These are phyloP conservation scores for Phaenicophaeus curvirostris DNA, from an alignment of 2,797 vertebrate genomes.

Conservation along the genomic window DNA sequence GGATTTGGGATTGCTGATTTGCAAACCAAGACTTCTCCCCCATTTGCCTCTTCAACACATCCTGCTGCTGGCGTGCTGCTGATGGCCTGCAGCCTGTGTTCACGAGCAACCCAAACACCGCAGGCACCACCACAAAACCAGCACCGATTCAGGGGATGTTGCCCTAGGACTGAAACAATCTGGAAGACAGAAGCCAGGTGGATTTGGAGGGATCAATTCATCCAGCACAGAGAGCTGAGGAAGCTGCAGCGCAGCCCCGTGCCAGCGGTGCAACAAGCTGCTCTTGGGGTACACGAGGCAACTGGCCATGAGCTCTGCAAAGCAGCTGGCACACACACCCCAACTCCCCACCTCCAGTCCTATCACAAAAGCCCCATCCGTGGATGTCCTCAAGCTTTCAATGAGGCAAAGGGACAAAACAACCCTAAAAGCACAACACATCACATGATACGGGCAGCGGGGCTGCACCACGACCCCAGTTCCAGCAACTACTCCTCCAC, in stretches of 20 bases:
- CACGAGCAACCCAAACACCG: accelerated
- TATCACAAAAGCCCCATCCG: not conserved
- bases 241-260: not conserved
- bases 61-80: accelerated
- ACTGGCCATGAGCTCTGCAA: accelerated
- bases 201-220: not conserved
- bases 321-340: not conserved
- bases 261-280: not conserved
- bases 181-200: not conserved
- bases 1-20: conserved; percentile 5
- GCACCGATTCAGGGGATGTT: accelerated
- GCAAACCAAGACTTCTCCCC: not conserved
- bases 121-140: not conserved
- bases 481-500: not conserved
- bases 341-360: not conserved
- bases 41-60: accelerated
- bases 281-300: accelerated
- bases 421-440: not conserved
- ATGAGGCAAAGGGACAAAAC: not conserved
- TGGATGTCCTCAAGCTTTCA: not conserved
- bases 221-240: not conserved
- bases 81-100: accelerated
- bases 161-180: not conserved
- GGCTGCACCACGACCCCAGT: not conserved
- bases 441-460: not conserved